Evolutionary conservation across 2,113 vertebrate species (phyloP).

Genomic region (Dipodomys stephensi): DNA sequence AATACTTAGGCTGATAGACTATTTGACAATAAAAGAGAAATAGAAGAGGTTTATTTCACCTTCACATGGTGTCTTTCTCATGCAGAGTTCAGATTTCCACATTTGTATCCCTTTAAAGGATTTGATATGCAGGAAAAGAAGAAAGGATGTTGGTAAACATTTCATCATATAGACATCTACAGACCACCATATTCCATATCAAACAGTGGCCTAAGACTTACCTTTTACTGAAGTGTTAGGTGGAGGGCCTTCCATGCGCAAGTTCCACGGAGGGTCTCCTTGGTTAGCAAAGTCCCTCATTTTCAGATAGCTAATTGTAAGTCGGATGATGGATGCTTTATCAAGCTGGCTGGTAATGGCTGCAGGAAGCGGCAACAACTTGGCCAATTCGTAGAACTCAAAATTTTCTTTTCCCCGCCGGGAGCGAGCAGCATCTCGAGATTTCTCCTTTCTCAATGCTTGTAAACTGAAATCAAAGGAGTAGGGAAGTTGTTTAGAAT

Average conservation of each 20-base stretch:
- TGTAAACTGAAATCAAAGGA: conserved; percentile 92
- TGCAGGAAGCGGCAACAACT: conserved; percentile 97
- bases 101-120: conserved; percentile 92
- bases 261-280: conserved; percentile 98
- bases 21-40: conserved; percentile 81
- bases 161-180: conserved; percentile 80
- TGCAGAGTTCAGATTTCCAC: conserved; percentile 92
- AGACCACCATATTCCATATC: conserved; percentile 75
- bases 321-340: conserved; percentile 99
- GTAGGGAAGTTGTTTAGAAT: conserved; percentile 57
- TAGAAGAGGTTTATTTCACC: conserved; percentile 90
- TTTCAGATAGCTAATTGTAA: conserved; percentile 99
- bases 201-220: conserved; percentile 84
- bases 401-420: conserved; percentile 99
- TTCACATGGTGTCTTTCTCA: conserved; percentile 91
- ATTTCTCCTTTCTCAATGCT: conserved; percentile 99
- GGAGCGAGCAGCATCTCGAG: conserved; percentile 97
- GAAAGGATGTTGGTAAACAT: conserved; percentile 89
- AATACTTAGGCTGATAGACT: conserved; percentile 73
- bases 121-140: conserved; percentile 92
- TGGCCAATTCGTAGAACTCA: conserved; percentile 99
- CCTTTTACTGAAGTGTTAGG: conserved; percentile 99
- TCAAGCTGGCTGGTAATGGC: conserved; percentile 99
- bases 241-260: conserved; percentile 98
- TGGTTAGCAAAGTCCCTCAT: conserved; percentile 99